Evolutionary conservation across 1,140 invertebrate species (phyloP), one percentile per base, ranked within the genome.

Genomic region (Lysiphlebus fabarum): DNA sequence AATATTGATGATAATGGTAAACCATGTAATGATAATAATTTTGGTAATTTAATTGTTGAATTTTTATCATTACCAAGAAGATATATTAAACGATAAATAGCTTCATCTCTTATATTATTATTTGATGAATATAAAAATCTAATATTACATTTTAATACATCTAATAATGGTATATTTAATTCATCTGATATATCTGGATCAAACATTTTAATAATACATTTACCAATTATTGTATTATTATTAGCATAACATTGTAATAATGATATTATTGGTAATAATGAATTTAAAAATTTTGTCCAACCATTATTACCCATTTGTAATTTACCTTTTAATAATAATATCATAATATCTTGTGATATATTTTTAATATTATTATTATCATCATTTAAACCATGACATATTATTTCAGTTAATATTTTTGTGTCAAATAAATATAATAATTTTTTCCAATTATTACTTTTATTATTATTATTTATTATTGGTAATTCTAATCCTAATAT

Each of bases 241-340:
- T 74, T 62, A 10, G 74, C 71, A 61, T 79, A 69, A 61, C 79
- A 82, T 40, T 79, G 70, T 48, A 84, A 67, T 43, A 83, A 69
- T 7, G 86, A 83, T 37, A 87, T 67, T 3, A 81, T 72, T 1
- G 84, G 82, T 51, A 85, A 64, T 14, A 87, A 53, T 38, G 77
- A 76, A 62, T 84, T 81, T 53, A 87, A 65, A 48, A 84, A 71
- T 43, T 75, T 75, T 62, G 77, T 75, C 86, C 86, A 88, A 45
- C 82, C 79, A 12, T 69, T 66, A 47, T 86, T 82, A 8, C 81
- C 79, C 41, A 87, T 77, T 40, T 86, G 74, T 54, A 84, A 58
- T 65, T 84, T 81, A 8, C 84, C 83, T 62, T 86, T 86, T 17
- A 88, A 67, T 14, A 87, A 70, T 65, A 83, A 82, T 33, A 85